Conservation (phyloP, 2,888 invertebrate genomes). For the Adineta ricciae region DNA sequence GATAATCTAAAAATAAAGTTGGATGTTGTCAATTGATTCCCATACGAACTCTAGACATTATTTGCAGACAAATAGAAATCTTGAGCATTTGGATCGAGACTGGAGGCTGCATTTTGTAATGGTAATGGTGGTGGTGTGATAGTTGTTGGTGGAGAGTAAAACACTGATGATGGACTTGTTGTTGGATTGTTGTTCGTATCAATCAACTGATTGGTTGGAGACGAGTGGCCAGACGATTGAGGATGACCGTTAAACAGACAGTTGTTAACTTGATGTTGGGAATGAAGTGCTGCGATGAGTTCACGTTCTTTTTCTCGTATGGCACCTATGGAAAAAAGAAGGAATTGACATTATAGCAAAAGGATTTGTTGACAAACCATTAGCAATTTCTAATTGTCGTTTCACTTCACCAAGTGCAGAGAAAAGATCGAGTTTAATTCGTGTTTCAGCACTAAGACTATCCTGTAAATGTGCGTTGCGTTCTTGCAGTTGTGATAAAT, state of each 20-base stretch:
- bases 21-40: background rate
- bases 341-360: background rate
- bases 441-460: constrained; percentile 85
- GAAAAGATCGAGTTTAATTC: constrained; percentile 92
- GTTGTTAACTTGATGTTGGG: background rate
- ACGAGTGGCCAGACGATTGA: background rate
- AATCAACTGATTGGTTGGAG: constrained; percentile 17
- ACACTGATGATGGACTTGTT: background rate
- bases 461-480: constrained; percentile 82
- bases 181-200: constrained; percentile 13
- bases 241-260: constrained; percentile 3
- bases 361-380: constrained; percentile 9
- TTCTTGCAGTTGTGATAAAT: constrained; percentile 72
- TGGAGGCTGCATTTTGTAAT: background rate
- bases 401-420: constrained; percentile 90
- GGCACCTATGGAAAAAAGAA: background rate
- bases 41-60: background rate
- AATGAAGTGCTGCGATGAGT: background rate
- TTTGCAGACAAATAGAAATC: background rate
- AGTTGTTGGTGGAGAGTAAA: background rate
- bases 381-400: constrained; percentile 67
- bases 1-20: background rate
- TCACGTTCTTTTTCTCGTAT: constrained; percentile 10
- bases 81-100: constrained; percentile 21
- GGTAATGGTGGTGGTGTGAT: background rate